A percentile compares a stretch with the other conserved stretches of the same genome.
These are phyloP conservation scores for Holacanthus passer DNA, from an alignment of 2,113 vertebrate genomes.

Conservation along the genomic window DNA sequence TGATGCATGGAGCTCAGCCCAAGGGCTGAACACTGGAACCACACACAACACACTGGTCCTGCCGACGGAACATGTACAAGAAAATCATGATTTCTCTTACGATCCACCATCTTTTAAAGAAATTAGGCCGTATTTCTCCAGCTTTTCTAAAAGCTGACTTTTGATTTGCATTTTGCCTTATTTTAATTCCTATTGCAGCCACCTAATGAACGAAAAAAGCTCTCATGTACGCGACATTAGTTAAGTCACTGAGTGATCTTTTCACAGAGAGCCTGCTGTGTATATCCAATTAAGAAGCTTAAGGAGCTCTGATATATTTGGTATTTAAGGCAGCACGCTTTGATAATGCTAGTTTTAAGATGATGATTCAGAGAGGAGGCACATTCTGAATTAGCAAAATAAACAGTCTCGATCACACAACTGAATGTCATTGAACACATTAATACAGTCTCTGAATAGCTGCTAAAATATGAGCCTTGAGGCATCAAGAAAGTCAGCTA, in stretches of 20 bases:
- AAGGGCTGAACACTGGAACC: not conserved
- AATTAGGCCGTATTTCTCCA: not conserved
- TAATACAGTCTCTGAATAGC: not conserved
- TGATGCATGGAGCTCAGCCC: constrained; percentile 15
- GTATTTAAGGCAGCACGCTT: constrained; percentile 13
- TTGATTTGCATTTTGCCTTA: not conserved
- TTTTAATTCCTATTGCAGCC: not conserved
- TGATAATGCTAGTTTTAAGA: constrained; percentile 11
- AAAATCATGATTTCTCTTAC: not conserved
- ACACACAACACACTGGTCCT: not conserved
- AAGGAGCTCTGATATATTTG: constrained; percentile 31
- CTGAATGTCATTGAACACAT: not conserved
- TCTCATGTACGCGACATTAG: not conserved
- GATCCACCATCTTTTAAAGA: not conserved
- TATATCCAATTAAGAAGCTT: constrained; percentile 29
- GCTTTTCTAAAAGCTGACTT: not conserved
- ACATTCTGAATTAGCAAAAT: constrained; percentile 2
- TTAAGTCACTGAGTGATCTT: constrained; percentile 9
- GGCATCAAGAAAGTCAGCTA: not conserved
- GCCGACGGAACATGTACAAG: not conserved
- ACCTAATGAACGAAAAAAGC: not conserved
- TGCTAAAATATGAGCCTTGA: not conserved
- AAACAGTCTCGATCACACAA: constrained; percentile 16
- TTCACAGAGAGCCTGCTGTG: not conserved
- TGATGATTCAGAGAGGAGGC: not conserved